phyloP scores from a whole-genome alignment of 2,113 vertebrate species.

The Bothrops jararaca region DNA sequence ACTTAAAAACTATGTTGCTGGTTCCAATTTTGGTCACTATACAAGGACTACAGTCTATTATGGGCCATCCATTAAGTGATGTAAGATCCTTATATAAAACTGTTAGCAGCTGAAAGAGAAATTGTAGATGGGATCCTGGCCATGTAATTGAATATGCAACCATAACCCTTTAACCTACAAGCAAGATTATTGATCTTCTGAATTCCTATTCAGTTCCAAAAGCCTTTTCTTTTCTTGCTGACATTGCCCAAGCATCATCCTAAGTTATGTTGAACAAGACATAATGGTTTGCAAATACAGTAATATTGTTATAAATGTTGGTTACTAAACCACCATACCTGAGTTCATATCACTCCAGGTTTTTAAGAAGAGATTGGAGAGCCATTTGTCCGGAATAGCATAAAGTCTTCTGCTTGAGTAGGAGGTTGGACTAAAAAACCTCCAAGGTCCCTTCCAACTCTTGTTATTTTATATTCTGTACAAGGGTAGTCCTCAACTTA shows the following conservation, averaged over 20 bases:
- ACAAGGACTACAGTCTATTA: neutral
- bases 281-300: neutral
- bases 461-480: neutral
- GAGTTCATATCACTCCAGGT: neutral
- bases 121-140: neutral
- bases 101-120: neutral
- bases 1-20: neutral
- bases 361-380: neutral
- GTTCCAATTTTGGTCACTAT: neutral
- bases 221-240: neutral
- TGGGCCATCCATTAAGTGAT: neutral
- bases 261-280: neutral
- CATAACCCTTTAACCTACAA: neutral
- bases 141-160: neutral
- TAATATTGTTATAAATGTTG: neutral
- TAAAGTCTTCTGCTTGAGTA: neutral
- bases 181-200: neutral
- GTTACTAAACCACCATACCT: neutral
- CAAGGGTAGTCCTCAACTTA: neutral
- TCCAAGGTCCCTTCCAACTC: neutral
- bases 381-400: neutral
- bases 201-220: neutral
- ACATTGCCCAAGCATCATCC: neutral
- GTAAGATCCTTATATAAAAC: neutral
- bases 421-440: neutral